phyloP scores from a whole-genome alignment of 2,797 vertebrate species.

The Thaleichthys pacificus region DNA sequence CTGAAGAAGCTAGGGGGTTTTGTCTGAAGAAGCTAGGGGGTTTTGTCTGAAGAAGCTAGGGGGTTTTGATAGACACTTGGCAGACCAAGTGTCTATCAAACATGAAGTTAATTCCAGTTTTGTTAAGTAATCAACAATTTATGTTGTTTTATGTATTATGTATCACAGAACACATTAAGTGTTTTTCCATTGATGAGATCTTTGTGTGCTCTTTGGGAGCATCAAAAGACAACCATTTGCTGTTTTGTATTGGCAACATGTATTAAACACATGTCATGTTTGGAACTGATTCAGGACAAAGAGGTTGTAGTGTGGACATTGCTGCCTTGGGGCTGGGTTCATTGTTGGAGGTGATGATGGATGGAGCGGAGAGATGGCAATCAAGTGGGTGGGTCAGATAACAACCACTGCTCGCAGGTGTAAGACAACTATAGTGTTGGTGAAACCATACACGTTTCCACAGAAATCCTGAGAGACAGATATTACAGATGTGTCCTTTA shows the following conservation, averaged over 20 bases:
- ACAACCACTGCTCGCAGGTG: constrained; percentile 14
- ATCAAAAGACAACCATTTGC: background rate
- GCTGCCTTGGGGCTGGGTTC: background rate
- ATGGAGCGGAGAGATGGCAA: background rate
- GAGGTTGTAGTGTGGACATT: background rate
- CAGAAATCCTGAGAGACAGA: background rate
- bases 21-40: too few relatives aligned
- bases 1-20: too few relatives aligned
- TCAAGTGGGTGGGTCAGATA: constrained; percentile 15
- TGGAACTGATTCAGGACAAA: background rate
- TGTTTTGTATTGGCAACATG: background rate
- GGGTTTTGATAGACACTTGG: too few relatives aligned
- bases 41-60: too few relatives aligned
- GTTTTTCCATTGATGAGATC: too few relatives aligned
- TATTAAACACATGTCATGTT: background rate
- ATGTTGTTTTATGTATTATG: too few relatives aligned
- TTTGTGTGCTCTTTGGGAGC: background rate
- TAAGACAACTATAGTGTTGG: constrained; percentile 3
- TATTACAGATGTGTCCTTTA: background rate
- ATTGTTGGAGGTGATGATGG: background rate
- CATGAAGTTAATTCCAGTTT: too few relatives aligned
- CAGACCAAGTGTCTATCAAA: too few relatives aligned
- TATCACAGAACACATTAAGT: too few relatives aligned
- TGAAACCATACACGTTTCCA: constrained; percentile 4
- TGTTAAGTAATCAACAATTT: too few relatives aligned